Evolutionary conservation across 2,113 vertebrate genomes (phyloP).

Genomic region (Rhea americana): DNA sequence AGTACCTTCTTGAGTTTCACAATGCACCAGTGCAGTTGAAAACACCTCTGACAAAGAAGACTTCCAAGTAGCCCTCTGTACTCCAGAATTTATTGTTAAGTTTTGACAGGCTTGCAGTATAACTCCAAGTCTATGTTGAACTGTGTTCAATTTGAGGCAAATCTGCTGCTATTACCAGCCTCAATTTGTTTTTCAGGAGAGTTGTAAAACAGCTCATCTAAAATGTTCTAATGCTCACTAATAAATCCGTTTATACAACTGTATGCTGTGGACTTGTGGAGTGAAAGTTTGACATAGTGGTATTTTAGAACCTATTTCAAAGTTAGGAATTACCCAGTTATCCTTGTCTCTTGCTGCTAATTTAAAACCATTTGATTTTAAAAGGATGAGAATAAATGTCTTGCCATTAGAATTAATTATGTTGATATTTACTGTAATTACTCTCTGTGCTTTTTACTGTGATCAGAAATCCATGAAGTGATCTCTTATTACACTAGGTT

Average conservation of each 20-base stretch:
- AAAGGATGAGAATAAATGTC: not conserved
- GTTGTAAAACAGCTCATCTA: not conserved
- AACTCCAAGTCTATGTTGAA: not conserved
- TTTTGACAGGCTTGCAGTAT: not conserved
- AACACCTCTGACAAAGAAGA: not conserved
- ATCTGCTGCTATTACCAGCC: not conserved
- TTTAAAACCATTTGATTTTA: not conserved
- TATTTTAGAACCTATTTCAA: not conserved
- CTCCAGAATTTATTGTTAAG: not conserved
- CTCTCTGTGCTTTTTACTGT: not conserved
- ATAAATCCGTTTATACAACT: not conserved
- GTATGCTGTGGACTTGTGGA: not conserved
- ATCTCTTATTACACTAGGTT: not conserved
- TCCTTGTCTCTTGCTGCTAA: not conserved
- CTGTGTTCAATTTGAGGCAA: not conserved
- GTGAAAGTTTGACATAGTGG: not conserved
- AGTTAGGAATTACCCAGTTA: not conserved
- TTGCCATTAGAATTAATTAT: not conserved
- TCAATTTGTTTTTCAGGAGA: not conserved
- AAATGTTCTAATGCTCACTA: not conserved
- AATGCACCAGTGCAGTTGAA: not conserved
- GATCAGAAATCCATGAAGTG: not conserved
- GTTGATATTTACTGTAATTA: not conserved
- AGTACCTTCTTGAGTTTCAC: not conserved
- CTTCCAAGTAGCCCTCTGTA: not conserved